Base-by-base conservation (phyloP, 2,797 vertebrate genomes). In the Kryptopterus vitreolus region DNA sequence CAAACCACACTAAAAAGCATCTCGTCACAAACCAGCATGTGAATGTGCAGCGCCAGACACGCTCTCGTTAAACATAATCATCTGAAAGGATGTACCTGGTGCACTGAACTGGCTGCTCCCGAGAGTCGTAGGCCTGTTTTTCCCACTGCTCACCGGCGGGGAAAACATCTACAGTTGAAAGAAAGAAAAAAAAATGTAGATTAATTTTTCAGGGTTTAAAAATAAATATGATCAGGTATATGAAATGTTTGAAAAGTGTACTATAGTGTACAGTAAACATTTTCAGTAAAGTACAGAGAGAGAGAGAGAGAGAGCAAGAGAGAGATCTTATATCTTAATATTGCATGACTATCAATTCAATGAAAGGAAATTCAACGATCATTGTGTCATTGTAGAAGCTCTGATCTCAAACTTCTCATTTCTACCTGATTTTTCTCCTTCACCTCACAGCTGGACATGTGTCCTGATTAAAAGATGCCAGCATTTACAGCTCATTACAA, bases 51-150 rank as follows among this genome's bases (percentile, higher is more conserved):
- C 66, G n/a, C 58, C 71, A 81, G 74, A 57, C 74, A 22, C 70
- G 46, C 52, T 75, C 53, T 76, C 83, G 84, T 81, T 76, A 6
- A 73, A 86, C 26, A 78, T 62, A 77, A 78, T 81, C 58, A 69
- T 43, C 38, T 43, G 38, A 82, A 81, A 84, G 81, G 69, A 81
- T 82, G 83, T 89, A 99, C 98, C 98, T 96, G 96, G 90, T 90
- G 97, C 91, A 91, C 92, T 97, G 93, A 99, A 99, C 89, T 96
- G 97, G 90, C 98, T 98, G 94, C 98, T 99, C 89, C 95, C 97
- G 50, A 99, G 92, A 1, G 97, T 99, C 22, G 97, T 99, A 71
- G 96, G 97, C 91, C 96, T 95, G 90, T 95, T 98, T 93, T 97
- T 99, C 88, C 96, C 97, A 92, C 96, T 97, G 85, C 94, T 95